phyloP scores from a whole-genome alignment of 2,113 vertebrate genomes.

The Oncorhynchus keta region DNA sequence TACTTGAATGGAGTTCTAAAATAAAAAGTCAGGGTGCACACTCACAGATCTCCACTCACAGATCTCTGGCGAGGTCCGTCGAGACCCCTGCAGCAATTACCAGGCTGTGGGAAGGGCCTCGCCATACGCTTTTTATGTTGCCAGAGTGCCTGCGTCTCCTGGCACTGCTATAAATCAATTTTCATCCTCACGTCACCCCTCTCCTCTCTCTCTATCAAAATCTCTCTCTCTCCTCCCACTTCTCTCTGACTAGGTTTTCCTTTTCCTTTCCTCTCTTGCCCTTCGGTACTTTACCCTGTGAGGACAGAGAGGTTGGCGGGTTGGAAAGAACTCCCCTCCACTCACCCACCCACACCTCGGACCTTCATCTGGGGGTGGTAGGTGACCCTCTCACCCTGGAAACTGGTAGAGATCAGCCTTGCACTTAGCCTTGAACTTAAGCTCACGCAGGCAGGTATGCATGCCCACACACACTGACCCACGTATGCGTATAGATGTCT shows the following conservation, averaged over 20 bases:
- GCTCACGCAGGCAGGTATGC: no score
- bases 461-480: no score
- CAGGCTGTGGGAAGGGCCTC: conserved; percentile 36
- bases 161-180: conserved; percentile 79
- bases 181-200: conserved; percentile 59
- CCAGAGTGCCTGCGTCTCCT: conserved; percentile 66
- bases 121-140: conserved; percentile 69
- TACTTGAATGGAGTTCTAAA: conserved; percentile 47
- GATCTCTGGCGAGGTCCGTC: conserved; percentile 45
- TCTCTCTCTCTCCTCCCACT: not conserved
- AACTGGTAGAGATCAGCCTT: no score
- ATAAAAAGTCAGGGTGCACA: conserved; percentile 55
- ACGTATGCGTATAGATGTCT: no score
- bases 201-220: not conserved
- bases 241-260: not conserved
- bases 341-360: no score
- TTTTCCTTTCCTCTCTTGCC: not conserved
- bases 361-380: no score
- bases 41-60: conserved; percentile 42
- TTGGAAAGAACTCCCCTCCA: not conserved
- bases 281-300: not conserved
- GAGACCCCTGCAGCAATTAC: conserved; percentile 73
- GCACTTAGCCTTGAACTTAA: no score
- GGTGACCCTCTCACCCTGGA: no score
- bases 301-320: not conserved